phyloP scores from a whole-genome alignment of 2,797 vertebrate genomes.

The Sus cebifrons region DNA sequence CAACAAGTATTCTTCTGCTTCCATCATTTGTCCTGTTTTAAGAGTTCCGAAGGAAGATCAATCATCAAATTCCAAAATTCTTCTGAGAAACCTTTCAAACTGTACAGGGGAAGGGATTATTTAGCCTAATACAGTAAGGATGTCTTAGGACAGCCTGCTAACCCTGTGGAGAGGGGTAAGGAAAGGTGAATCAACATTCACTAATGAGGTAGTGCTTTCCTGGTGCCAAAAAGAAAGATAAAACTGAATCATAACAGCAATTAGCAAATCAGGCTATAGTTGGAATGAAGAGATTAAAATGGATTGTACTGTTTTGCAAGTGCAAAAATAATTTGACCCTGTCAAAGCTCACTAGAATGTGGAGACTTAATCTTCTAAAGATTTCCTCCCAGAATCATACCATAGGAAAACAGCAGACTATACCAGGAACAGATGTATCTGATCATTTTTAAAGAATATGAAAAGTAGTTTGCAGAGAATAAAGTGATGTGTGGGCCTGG shows the following conservation, averaged over 20 bases:
- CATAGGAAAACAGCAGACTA: neutral
- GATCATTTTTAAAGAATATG: slow-evolving; percentile 3
- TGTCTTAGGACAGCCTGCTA: neutral
- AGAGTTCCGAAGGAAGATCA: slow-evolving; percentile 23
- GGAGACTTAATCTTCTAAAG: neutral
- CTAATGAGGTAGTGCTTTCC: neutral
- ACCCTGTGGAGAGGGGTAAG: neutral
- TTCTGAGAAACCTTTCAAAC: slow-evolving; percentile 18
- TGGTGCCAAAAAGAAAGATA: slow-evolving; percentile 44
- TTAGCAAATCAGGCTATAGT: slow-evolving; percentile 41
- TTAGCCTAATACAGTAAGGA: neutral
- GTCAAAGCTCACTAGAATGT: neutral
- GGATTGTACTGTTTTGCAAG: slow-evolving; percentile 16
- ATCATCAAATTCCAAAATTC: slow-evolving; percentile 4
- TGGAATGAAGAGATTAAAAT: slow-evolving; percentile 54
- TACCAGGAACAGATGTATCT: neutral
- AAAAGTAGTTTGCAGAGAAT: slow-evolving; percentile 27
- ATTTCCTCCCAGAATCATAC: neutral
- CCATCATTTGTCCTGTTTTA: neutral
- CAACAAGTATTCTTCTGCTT: neutral
- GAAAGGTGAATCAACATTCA: neutral
- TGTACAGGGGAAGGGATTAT: neutral
- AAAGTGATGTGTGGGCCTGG: neutral
- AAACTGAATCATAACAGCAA: slow-evolving; percentile 44
- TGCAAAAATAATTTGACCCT: slow-evolving; percentile 35